These are phyloP conservation scores for Idaea aversata DNA, from an alignment of 2,888 invertebrate species.

Conservation along the genomic window DNA sequence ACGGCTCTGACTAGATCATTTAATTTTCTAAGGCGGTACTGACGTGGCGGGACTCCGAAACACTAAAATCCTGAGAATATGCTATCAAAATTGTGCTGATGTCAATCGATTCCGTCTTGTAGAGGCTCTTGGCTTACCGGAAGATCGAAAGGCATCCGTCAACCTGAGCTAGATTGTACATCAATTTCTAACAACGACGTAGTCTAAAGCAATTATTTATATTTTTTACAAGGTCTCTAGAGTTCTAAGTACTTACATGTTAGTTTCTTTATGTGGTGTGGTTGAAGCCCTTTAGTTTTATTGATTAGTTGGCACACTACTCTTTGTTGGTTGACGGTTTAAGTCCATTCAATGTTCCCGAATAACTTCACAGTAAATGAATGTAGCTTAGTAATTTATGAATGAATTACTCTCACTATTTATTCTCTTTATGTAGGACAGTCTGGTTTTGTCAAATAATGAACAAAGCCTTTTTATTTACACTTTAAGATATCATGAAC, in stretches of 20 bases:
- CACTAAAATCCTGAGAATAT: no score
- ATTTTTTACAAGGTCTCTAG: background rate
- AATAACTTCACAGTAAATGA: conserved; percentile 67
- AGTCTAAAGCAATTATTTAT: background rate
- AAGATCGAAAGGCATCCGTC: no score
- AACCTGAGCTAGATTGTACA: no score
- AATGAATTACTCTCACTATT: conserved; percentile 61
- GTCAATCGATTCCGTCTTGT: no score
- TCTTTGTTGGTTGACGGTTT: conserved; percentile 16
- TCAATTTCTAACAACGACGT: no score
- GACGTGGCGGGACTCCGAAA: no score
- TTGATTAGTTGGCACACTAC: conserved; percentile 28
- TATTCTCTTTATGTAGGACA: conserved; percentile 49
- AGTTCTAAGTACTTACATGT: conserved; percentile 24
- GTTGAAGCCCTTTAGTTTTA: conserved; percentile 14
- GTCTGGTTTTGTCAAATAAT: conserved; percentile 51
- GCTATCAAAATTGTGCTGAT: no score
- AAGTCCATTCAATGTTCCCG: conserved; percentile 45
- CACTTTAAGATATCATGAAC: conserved; percentile 33
- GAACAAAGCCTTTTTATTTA: conserved; percentile 21
- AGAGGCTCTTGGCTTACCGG: no score
- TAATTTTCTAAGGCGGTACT: no score
- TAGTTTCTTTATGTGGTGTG: background rate
- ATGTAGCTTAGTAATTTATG: conserved; percentile 70
- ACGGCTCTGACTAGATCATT: no score